Evolutionary conservation across 2,797 vertebrate genomes (phyloP), one percentile per base, ranked within the genome.

Genomic region (Galagoides demidoff): DNA sequence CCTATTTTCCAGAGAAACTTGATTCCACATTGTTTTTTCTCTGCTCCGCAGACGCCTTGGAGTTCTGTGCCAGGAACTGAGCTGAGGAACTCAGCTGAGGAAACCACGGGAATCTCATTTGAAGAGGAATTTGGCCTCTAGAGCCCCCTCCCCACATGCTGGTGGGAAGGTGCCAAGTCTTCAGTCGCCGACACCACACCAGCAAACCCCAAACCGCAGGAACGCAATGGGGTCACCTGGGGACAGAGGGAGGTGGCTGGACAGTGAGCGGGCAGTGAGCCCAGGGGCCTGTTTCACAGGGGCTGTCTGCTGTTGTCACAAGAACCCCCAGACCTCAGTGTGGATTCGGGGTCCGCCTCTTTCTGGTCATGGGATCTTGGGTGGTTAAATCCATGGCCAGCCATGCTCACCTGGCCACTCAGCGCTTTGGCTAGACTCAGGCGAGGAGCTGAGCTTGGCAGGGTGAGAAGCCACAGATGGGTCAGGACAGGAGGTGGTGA

Each of bases 11-110:
- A 81, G 78, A 76, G 92, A 96, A 97, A 96, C 87, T 68, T 37
- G 88, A 96, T 95, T 85, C 92, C 93, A 95, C 93, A 71, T 91
- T 96, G 93, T 97, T 97, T 97, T 95, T 85, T 96, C 73, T 96
- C 68, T 57, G 85, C 70, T 88, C 95, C 23, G 12, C 94, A 95
- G 95, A 94, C 0, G 74, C 61, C 93, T 90, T 43, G 14, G 52
- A 59, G 77, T 79, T 37, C 77, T 59, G 52, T 79, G 77, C 77
- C 77, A 79, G 52, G 52, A 79, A 37, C 20, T 16, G n/a, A 25
- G 93, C 79, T 7, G 78, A 94, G 79, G 85, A 96, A 97, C 74
- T 90, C 55, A 27, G 92, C 79, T 7, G 82, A 91, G 83, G 88
- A 96, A 97, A 95, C 95, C 95, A 59, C 70, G 86, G 70, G 91